These are phyloP conservation scores for Dimorphilus gyrociliatus DNA, from an alignment of 2,888 invertebrate species.

Conservation along the genomic window DNA sequence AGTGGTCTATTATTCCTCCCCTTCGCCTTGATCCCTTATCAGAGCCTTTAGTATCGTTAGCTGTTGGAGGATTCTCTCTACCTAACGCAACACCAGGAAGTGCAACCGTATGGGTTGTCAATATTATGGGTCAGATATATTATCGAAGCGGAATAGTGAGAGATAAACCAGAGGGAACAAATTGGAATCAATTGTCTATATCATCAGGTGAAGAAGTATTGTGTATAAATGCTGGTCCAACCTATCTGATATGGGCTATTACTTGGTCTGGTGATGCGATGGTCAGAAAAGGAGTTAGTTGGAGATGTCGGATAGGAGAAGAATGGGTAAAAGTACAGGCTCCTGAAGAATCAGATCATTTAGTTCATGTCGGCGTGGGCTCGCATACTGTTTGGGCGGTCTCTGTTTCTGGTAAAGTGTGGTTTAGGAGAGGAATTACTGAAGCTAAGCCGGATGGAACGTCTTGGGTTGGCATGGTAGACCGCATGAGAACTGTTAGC, in stretches of 20 bases:
- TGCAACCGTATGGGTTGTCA: slow-evolving; percentile 77
- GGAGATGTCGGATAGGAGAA: slow-evolving; percentile 54
- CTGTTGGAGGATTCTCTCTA: slow-evolving; percentile 66
- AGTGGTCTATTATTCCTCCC: slow-evolving; percentile 19
- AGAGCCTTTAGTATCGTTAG: slow-evolving; percentile 80
- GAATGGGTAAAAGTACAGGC: slow-evolving; percentile 55
- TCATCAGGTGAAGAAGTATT: slow-evolving; percentile 58
- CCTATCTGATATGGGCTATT: slow-evolving; percentile 71
- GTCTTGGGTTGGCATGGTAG: slow-evolving; percentile 78
- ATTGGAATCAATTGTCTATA: slow-evolving; percentile 63
- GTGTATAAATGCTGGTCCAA: slow-evolving; percentile 67
- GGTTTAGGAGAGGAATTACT: slow-evolving; percentile 58
- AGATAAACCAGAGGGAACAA: slow-evolving; percentile 66
- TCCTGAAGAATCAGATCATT: slow-evolving; percentile 45
- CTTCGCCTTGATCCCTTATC: slow-evolving; percentile 38
- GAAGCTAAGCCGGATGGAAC: slow-evolving; percentile 51
- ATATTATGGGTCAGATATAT: slow-evolving; percentile 61
- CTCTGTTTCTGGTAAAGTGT: slow-evolving; percentile 52
- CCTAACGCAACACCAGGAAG: slow-evolving; percentile 57
- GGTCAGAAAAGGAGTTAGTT: slow-evolving; percentile 63
- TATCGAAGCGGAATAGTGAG: slow-evolving; percentile 63
- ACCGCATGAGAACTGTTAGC: slow-evolving; percentile 63
- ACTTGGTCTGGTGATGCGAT: slow-evolving; percentile 66
- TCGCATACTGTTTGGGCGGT: slow-evolving; percentile 62
- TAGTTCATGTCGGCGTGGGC: slow-evolving; percentile 64